Evolutionary conservation across 2,888 invertebrate species (phyloP), one percentile per base, ranked within the genome.

Genomic region (Lithophane socia): DNA sequence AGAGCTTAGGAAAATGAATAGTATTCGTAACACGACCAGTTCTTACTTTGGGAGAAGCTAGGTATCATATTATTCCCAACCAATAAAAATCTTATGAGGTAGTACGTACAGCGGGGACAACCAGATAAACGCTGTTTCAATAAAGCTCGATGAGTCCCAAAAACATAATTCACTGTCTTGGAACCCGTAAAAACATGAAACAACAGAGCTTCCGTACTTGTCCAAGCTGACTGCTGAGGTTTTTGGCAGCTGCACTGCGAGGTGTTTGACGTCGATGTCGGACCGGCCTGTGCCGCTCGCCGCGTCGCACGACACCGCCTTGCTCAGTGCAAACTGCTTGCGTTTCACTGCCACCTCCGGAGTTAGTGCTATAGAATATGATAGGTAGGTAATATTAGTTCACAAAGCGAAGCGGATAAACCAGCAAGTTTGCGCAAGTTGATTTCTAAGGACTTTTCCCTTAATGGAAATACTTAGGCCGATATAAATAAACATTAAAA

Each of bases 181-280:
- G 21, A 61, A 42, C 8, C 5, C 10, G 16, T 21, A 49, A 18
- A 18, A 10, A 49, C 1, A 24, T n/a, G 5, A 7, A 58, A 56
- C 0, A 49, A 77, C 12, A 75, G 2, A 24, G 16, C 37, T 13
- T 7, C 4, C 86, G 77, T 90, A 94, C 96, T 91, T 93, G 9
- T 94, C 91, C 44, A 91, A 88, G 58, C 92, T 90, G 16, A 89
- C 89, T 2, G 72, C 70, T 0, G 92, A 88, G 1, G 94, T 88
- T 69, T 92, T 93, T 0, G 96, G 94, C 49, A 95, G 85, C 74
- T 95, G 95, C 2, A 94, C 93, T 0, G 93, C 94, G 58, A 96
- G 85, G 75, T 95, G 95, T 75, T 89, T 95, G 52, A 96, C 94
- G 0, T 91, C 92, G 37, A 96, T 93, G 60, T 94, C 93, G 29